Evolutionary conservation across 2,797 vertebrate species (phyloP), one percentile per base, ranked within the genome.

Genomic region (Catamblyrhynchus diadema): DNA sequence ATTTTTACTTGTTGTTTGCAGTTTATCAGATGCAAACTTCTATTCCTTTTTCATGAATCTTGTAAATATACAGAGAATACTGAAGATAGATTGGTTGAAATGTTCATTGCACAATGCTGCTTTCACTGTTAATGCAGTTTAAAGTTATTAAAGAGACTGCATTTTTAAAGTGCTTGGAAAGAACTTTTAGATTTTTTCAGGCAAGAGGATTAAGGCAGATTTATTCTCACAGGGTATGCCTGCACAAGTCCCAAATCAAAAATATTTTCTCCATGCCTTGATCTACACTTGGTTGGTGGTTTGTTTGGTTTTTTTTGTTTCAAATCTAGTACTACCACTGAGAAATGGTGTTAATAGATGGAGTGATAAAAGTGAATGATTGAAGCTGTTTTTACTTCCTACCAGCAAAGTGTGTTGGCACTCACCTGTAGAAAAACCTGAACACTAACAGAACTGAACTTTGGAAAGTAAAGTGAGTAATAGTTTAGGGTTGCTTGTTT

Each of bases 101-200:
- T 59, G 33, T 88, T 91, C 28, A 8, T 78, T 78, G 44, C 24
- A 9, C 72, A 39, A 50, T 78, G 53, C 48, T 91, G 24, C n/a
- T 92, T 88, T 91, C 44, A 18, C 41, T 77, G 41, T 44, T 93
- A 86, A 74, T 78, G 57, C 69, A 78, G 30, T 78, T 54, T 47
- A 41, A 61, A 86, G 25, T 90, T 83, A 57, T 74, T 93, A 66
- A 94, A 75, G 56, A 56, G 72, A 21, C 72, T 81, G n/a, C 65
- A 77, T 91, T 95, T 94, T 85, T 90, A 22, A 93, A 81, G 75
- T 83, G 65, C 75, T 92, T 90, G 65, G 57, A 90, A 93, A 65
- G 37, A 86, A 78, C 61, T 88, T 78, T 1, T 5, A 48, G n/a
- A 18, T 83, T 90, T 91, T 94, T 91, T 86, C 80, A 82, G 65